A percentile compares a stretch with the other conserved stretches of the same genome.
These are phyloP conservation scores for Nomada ferruginata DNA, from an alignment of 2,888 invertebrate species.

Conservation along the genomic window DNA sequence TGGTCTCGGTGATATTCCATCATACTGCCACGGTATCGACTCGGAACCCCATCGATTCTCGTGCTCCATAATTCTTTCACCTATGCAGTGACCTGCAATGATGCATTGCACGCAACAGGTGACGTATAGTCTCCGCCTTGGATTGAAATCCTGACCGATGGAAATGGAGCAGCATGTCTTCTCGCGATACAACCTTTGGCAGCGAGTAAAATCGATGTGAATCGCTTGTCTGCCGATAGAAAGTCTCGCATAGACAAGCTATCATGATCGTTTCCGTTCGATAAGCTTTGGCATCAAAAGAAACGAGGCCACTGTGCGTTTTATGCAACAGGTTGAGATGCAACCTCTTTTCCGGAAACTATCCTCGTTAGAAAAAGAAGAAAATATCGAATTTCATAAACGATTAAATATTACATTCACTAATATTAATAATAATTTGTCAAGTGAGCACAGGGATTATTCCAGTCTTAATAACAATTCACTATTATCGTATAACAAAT, in stretches of 20 bases:
- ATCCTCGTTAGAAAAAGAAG: no score
- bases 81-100: neutral
- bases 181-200: neutral
- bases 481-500: no score
- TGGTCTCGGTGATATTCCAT: no score
- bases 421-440: no score
- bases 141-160: constrained; percentile 39
- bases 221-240: neutral
- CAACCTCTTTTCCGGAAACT: neutral
- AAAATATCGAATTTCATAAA: no score
- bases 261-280: neutral
- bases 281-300: constrained; percentile 1
- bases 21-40: neutral
- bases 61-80: neutral
- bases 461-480: no score
- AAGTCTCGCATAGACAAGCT: neutral
- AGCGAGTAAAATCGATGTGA: constrained; percentile 4
- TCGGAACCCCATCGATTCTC: neutral
- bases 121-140: constrained; percentile 9
- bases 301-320: neutral
- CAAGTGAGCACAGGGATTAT: no score
- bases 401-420: no score
- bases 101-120: constrained; percentile 51
- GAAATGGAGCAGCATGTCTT: constrained; percentile 10
- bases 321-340: constrained; percentile 20